Base-by-base conservation (phyloP, 2,888 invertebrate species). In the Seira sanloemensis region DNA sequence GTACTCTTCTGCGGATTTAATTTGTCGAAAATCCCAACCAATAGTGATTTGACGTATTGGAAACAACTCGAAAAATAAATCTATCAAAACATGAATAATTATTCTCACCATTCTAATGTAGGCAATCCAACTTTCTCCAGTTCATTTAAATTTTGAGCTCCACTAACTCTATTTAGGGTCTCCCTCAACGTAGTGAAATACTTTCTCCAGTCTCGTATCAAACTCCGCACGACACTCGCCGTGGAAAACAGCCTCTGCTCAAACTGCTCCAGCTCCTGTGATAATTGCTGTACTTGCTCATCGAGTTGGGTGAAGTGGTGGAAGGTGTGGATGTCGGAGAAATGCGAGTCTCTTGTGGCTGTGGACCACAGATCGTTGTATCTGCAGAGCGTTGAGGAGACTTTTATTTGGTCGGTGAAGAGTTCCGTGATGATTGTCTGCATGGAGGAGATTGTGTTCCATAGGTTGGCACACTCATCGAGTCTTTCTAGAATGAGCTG, bases 241-340 rank as follows among this genome's bases (percentile, higher is more conserved):
- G 71, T 21, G 0, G 24, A n/a, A 23, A 25, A 12, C 7, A 37
- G n/a, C 68, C 74, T 84, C 5, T n/a, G 19, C 19, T 85, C 85
- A 65, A 78, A 68, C 1, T 68, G 19, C 5, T 78, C 68, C 2
- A 85, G 25, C 1, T 5, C 9, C 12, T 50, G 16, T 1, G 25
- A 23, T 0, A 81, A 19, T 4, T 12, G n/a, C n/a, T 67, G 46
- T 1, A 79, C 81, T 18, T 81, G 73, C 62, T 85, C 81, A 24
- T 85, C 81, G 1, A 85, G 68, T 54, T 80, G 80, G 2, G 46
- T 78, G 65, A 78, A 78, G 18, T 37, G 50, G 23, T 85, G 69
- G 12, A 85, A 77, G 1, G 54, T 73, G 0, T 46, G 58, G 54
- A 74, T 65, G 12, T 81, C 81, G n/a, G 72, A 75, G 19, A 66